These are phyloP conservation scores for Nettapus auritus DNA, from an alignment of 2,113 vertebrate genomes.

Conservation along the genomic window DNA sequence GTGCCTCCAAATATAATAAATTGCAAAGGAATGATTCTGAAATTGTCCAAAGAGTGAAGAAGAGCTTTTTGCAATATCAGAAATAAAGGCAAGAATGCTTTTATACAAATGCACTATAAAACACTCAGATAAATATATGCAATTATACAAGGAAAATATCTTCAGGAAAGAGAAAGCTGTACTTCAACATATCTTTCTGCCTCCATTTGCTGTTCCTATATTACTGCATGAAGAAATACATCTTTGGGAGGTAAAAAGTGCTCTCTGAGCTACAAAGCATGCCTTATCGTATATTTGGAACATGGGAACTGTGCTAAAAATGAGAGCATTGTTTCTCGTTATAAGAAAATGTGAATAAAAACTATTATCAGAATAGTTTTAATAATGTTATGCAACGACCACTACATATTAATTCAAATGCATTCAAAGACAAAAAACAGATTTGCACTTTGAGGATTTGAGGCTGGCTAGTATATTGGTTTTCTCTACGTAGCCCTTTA, in stretches of 20 bases:
- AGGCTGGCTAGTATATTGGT: background rate
- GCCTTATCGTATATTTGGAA: background rate
- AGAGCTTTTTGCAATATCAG: slow-evolving; percentile 5
- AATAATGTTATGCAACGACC: background rate
- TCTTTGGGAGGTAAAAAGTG: background rate
- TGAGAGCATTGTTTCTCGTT: background rate
- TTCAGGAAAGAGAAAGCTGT: background rate
- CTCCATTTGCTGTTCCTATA: background rate
- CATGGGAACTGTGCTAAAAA: background rate
- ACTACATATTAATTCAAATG: background rate
- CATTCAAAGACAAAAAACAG: background rate
- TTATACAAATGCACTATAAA: slow-evolving; percentile 17
- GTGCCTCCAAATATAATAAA: slow-evolving; percentile 22
- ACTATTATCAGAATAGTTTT: background rate
- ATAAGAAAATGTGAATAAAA: background rate
- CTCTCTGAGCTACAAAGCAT: background rate
- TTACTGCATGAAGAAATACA: background rate
- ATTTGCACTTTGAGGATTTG: background rate
- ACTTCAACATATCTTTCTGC: background rate
- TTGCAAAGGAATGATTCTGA: slow-evolving; percentile 34
- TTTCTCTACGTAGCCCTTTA: background rate
- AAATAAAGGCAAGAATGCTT: background rate
- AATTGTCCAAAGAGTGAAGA: slow-evolving; percentile 18
- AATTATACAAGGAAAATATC: slow-evolving; percentile 6
- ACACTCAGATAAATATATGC: slow-evolving; percentile 51